These are phyloP conservation scores for Erpetoichthys calabaricus DNA, from an alignment of 2,797 vertebrate genomes.

Conservation along the genomic window DNA sequence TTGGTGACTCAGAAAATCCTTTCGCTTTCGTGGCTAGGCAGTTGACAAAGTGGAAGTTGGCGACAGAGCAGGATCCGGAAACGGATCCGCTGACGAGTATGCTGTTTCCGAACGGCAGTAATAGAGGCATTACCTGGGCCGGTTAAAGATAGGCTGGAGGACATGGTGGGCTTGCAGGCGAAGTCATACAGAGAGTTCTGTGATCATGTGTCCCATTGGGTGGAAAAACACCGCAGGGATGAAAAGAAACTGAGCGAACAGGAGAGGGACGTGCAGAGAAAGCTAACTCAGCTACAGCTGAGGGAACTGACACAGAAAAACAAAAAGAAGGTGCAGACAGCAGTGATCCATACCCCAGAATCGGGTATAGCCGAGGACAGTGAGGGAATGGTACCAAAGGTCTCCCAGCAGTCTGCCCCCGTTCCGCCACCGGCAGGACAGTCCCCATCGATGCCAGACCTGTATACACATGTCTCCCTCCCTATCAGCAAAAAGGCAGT, in stretches of 20 bases:
- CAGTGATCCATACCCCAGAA: neutral
- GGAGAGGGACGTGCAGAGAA: neutral
- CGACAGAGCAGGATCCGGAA: neutral
- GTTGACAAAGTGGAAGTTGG: neutral
- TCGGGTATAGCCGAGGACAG: too few species aligned
- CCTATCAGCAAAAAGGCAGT: too few species aligned
- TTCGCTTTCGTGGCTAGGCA: neutral
- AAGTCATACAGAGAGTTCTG: neutral
- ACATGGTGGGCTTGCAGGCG: neutral
- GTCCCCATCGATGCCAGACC: too few species aligned
- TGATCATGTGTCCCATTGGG: slow-evolving; percentile 1
- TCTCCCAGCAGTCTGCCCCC: too few species aligned
- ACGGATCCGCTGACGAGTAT: neutral
- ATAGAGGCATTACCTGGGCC: neutral
- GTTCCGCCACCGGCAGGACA: too few species aligned
- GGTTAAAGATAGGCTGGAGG: neutral
- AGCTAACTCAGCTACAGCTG: neutral
- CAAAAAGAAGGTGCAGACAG: neutral
- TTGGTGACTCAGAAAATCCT: neutral
- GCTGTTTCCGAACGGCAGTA: neutral
- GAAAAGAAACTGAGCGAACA: neutral
- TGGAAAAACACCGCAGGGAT: neutral
- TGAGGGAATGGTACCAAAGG: too few species aligned
- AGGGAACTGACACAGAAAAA: neutral
- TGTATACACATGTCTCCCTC: too few species aligned